These are phyloP conservation scores for Chorisops tibialis DNA, from an alignment of 2,888 invertebrate genomes.

Conservation along the genomic window DNA sequence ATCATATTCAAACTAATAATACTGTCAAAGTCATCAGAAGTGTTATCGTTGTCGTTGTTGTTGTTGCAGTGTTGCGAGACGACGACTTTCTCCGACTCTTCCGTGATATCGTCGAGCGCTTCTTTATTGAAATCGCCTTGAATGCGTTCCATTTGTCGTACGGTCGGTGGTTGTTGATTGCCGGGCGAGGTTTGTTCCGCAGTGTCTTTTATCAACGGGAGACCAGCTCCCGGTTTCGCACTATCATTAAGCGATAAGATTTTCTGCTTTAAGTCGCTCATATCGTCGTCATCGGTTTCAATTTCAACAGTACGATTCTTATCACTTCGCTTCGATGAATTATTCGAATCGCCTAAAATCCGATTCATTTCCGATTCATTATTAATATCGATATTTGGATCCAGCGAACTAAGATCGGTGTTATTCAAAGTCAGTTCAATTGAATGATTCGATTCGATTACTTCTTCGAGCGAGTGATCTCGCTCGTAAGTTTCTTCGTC, in stretches of 20 bases:
- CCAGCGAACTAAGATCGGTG: constrained; percentile 38
- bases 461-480: constrained; percentile 45
- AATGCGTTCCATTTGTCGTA: constrained; percentile 49
- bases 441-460: constrained; percentile 45
- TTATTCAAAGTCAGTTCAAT: constrained; percentile 45
- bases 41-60: constrained; percentile 24
- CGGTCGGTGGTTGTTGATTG: constrained; percentile 28
- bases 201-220: constrained; percentile 15
- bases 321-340: neutral
- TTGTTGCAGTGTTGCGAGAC: constrained; percentile 36
- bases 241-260: constrained; percentile 38
- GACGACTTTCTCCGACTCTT: constrained; percentile 48
- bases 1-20: constrained; percentile 45
- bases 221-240: constrained; percentile 7
- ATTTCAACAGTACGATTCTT: neutral
- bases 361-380: constrained; percentile 40
- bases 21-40: constrained; percentile 36
- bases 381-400: constrained; percentile 38
- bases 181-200: constrained; percentile 36
- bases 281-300: constrained; percentile 40
- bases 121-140: constrained; percentile 47
- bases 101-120: constrained; percentile 50
- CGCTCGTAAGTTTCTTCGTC: constrained; percentile 6
- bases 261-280: constrained; percentile 45
- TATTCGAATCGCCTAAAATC: constrained; percentile 34